A percentile compares a stretch with the other conserved stretches of the same genome.
Conservation (phyloP, 1,140 invertebrate genomes). For the Leptinotarsa lineolata region DNA sequence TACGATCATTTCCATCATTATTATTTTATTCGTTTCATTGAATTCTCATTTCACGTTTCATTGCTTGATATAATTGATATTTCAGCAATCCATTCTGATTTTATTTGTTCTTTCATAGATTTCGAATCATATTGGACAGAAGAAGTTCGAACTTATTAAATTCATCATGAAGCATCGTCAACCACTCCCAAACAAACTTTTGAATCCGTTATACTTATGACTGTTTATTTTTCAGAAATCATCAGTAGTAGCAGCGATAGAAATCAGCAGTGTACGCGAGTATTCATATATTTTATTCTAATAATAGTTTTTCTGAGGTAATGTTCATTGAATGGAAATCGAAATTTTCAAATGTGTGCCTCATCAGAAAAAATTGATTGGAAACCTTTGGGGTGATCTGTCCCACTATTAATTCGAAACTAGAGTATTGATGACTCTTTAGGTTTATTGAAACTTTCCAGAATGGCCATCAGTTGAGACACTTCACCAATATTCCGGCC, state of each 20-base stretch:
- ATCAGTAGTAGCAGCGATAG: background rate
- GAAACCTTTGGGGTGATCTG: background rate
- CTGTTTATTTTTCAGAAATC: background rate
- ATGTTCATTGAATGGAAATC: constrained; percentile 8
- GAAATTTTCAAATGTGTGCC: background rate
- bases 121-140: background rate
- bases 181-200: background rate
- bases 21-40: no score
- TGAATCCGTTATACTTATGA: background rate
- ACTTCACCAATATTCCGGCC: no score
- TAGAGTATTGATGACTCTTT: background rate
- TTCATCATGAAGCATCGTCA: background rate
- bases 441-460: no score
- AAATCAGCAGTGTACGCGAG: background rate
- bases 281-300: background rate
- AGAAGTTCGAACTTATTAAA: background rate
- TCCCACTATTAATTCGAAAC: background rate
- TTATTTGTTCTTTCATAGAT: background rate
- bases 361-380: background rate
- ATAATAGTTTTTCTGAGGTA: constrained; percentile 6
- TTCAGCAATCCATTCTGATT: background rate
- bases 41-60: background rate
- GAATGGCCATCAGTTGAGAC: no score
- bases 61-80: background rate
- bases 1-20: no score